Evolutionary conservation across 2,888 invertebrate species (phyloP).

Genomic region (Beris morrisii): DNA sequence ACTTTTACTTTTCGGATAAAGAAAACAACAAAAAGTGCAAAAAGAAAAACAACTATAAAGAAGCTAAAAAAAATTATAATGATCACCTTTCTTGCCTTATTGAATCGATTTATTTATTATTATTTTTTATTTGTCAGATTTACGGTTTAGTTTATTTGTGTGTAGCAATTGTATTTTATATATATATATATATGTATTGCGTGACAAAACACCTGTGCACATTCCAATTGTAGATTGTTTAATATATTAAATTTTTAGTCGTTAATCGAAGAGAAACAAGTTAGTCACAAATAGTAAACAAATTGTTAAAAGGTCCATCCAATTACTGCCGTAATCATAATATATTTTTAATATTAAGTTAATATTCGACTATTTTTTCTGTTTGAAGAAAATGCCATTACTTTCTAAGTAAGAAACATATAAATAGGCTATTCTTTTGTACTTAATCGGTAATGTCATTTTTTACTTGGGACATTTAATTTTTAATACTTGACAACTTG

Average conservation of each 20-base stretch:
- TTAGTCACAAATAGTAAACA: constrained; percentile 8
- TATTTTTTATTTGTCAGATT: background rate
- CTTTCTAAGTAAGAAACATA: no score
- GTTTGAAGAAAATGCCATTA: no score
- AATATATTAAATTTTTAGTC: no score
- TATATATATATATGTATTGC: background rate
- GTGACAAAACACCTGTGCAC: no score
- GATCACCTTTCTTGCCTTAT: constrained; percentile 43
- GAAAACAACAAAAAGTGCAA: constrained; percentile 24
- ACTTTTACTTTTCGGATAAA: constrained; percentile 1
- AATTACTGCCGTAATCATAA: constrained; percentile 19
- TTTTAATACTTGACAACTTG: no score
- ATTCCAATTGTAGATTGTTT: no score
- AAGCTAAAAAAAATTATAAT: constrained; percentile 22
- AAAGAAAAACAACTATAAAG: constrained; percentile 23
- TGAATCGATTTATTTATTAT: constrained; percentile 26
- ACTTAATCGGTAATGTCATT: no score
- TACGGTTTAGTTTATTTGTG: background rate
- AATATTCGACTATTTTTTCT: no score
- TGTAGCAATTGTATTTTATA: background rate
- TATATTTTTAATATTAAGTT: no score
- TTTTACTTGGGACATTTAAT: no score
- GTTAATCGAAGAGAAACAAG: no score
- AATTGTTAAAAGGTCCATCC: constrained; percentile 20
- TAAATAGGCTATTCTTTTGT: no score